Conservation (phyloP, 2,888 invertebrate species). For the Vesta saturnalis region DNA sequence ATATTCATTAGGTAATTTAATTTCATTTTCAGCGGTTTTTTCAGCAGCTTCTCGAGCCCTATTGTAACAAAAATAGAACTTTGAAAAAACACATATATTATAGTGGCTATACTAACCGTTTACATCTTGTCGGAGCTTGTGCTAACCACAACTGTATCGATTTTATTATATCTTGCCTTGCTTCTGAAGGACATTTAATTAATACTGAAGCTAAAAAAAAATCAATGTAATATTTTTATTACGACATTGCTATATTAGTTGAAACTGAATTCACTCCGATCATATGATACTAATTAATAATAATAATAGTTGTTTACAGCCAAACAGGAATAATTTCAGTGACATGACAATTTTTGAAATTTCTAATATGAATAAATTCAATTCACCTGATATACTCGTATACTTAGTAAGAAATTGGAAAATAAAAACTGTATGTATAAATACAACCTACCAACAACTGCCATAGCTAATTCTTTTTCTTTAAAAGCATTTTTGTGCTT, state of each 20-base stretch:
- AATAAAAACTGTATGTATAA: neutral
- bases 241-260: neutral
- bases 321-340: no score
- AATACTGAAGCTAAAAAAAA: neutral
- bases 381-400: neutral
- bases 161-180: neutral
- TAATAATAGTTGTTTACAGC: no score
- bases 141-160: neutral
- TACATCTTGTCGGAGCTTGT: neutral
- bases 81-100: neutral
- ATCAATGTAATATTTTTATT: neutral
- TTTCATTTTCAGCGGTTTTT: neutral
- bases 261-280: neutral
- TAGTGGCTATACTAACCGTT: neutral
- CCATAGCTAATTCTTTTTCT: neutral
- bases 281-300: neutral
- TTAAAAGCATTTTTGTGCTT: neutral
- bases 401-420: neutral
- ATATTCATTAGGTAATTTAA: no score
- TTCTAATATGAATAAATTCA: no score
- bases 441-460: neutral
- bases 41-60: neutral
- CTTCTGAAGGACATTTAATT: neutral
- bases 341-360: no score
- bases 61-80: neutral